Base-by-base conservation (phyloP, 1,140 invertebrate genomes). In the Thaumatotibia leucotreta region DNA sequence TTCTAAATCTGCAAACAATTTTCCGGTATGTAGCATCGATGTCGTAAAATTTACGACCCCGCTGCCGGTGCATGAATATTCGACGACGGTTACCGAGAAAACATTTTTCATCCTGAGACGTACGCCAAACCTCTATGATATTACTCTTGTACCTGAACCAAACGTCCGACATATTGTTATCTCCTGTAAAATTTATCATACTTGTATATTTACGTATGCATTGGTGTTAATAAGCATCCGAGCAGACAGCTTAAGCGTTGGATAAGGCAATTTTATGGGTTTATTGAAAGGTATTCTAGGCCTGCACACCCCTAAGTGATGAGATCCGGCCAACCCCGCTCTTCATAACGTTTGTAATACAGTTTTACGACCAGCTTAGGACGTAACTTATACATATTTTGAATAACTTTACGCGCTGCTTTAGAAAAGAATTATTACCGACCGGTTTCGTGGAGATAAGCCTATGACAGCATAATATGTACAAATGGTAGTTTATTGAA, bases 331-430 rank as follows among this genome's bases (percentile, higher is more conserved):
- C 61, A 67, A 77, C 74, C 79, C 82, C 74, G 77, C 77, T 78
- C 79, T 79, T 82, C 82, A 80, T 88, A 88, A 88, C 78, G 80
- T 84, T 82, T 86, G 85, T 86, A 88, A 86, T 88, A 84, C 85
- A 73, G 76, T 84, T 88, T 88, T 88, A 86, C 79, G 83, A 84
- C 77, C 80, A 80, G 82, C 80, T 83, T 82, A 85, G 85, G 79
- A 80, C 77, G 80, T 88, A 84, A 86, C 79, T 86, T 88, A 88
- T 88, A 88, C 81, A 84, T 84, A 88, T 88, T 86, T 86, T 83
- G 80, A 84, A 88, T 86, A 83, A 84, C 75, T 84, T 85, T 86
- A 83, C 76, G 75, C 70, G 65, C 71, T 78, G 74, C 82, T 83
- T 20, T 83, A 77, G 75, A 79, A 80, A 86, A 83, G 76, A 82